Base-by-base conservation (phyloP, 1,140 invertebrate species). In the Agrilus planipennis region DNA sequence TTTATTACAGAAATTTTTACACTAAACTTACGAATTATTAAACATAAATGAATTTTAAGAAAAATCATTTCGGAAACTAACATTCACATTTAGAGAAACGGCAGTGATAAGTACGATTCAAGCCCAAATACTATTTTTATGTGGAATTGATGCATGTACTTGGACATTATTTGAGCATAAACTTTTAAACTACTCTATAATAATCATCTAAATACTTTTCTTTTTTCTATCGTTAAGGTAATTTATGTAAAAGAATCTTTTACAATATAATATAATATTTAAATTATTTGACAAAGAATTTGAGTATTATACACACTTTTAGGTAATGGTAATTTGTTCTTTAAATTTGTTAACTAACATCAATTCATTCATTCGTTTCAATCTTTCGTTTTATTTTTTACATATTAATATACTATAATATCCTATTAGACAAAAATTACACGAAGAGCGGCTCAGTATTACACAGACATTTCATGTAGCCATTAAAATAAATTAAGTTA, bases 21-120 rank as follows among this genome's bases (percentile, higher is more conserved):
- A 10, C n/a, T n/a, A n/a, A n/a, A 10, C 9, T 10, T 27, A 2
- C 9, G 9, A 25, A n/a, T 25, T 28, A 39, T n/a, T 21, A 21
- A 37, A 10, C n/a, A 37, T 37, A 11, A 27, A 22, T 27, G 19
- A 21, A 37, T 23, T 16, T 21, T 21, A 11, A 10, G 16, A 23
- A 10, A 22, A 28, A 21, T 37, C 9, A 28, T 27, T 23, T 40
- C 39, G 39, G 47, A n/a, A n/a, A n/a, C n/a, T n/a, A n/a, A n/a
- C n/a, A n/a, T n/a, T n/a, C n/a, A 47, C 49, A 51, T 46, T 49
- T 49, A 53, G 47, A 51, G 45, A 53, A 51, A 53, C 51, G 53
- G 53, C 53, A 55, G 53, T 55, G 53, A 53, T 55, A 44, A 53
- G 44, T 52, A 53, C 41, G 45, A 52, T 51, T 50, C 19, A 55